Evolutionary conservation across 30 jellyfish, hydroid and myxozoan species (phyloP), one percentile per base, ranked within the genome.

Genomic region (Phacellophora camtschatica): DNA sequence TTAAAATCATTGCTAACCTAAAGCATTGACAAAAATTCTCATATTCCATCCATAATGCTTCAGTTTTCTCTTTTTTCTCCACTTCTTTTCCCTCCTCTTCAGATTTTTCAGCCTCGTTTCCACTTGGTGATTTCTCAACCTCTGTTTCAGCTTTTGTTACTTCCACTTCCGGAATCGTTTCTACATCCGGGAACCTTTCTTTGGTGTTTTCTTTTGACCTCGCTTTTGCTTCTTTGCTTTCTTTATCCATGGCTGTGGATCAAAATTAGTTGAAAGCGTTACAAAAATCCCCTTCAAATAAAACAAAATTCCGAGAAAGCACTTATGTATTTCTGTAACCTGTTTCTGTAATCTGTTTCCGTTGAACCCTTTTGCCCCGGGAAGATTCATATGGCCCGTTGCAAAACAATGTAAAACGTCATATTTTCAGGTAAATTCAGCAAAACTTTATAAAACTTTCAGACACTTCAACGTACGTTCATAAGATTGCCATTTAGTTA

Each of bases 11-110:
- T n/a, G n/a, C 86, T 42, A 35, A 90, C 97, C 84, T 75, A 71
- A 90, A 90, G 55, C 96, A 90, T 45, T 62, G 67, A 56, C 83
- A 76, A 61, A 83, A 90, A 18, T 84, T 96, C 27, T 83, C 95
- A 57, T 83, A 84, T 28, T 90, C 98, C 96, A 90, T 90, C 98
- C 98, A 90, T 30, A 83, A 36, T 23, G 77, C 75, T 8, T 51
- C 65, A 0, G 24, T 42, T 28, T 62, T 59, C 42, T 66, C 92
- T 46, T 46, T 65, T 36, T 72, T 80, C 29, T 71, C 83, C 24
- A 36, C 83, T 42, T 88, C 97, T 36, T 73, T 71, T 1, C n/a
- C 83, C 9, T 65, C 89, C 5, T 87, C 96, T 0, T 69, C 92
- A 0, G 59, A 23, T 66, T 74, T 86, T 39, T 86, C 96, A 12